These are phyloP conservation scores for Pogonus chalceus DNA, from an alignment of 1,140 invertebrate genomes.

Conservation along the genomic window DNA sequence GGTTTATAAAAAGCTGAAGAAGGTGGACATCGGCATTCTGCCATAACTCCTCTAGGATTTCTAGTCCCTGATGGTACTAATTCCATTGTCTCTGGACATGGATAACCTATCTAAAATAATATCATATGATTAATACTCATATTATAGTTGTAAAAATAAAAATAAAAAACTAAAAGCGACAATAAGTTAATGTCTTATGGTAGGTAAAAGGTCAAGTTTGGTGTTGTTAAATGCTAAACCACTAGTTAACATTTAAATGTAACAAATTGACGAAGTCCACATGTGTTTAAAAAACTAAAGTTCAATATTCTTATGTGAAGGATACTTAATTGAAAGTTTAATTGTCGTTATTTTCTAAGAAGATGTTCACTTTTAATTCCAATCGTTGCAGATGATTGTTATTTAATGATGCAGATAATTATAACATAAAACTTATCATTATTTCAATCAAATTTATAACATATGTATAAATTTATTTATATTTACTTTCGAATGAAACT, in stretches of 20 bases:
- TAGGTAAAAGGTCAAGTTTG: not conserved
- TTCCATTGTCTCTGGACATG: conserved; percentile 75
- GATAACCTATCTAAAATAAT: conserved; percentile 58
- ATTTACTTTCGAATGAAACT: no score
- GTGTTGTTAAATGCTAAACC: not conserved
- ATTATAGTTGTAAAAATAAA: conserved; percentile 15
- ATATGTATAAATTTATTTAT: no score
- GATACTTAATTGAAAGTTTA: no score
- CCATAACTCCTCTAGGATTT: conserved; percentile 42
- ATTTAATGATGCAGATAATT: no score
- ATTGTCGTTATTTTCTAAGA: no score
- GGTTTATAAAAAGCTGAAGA: conserved; percentile 53
- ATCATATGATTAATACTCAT: conserved; percentile 16
- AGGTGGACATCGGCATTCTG: conserved; percentile 69
- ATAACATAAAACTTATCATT: no score
- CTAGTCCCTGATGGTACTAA: conserved; percentile 48
- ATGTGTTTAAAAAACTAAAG: not conserved
- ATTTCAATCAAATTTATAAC: no score
- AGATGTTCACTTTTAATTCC: no score
- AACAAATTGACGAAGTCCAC: not conserved
- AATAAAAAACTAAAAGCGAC: not conserved
- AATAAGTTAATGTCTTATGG: not conserved
- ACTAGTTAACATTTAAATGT: not conserved
- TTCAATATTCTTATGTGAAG: no score
- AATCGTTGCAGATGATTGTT: no score